A percentile compares a stretch with the other conserved stretches of the same genome.
These are phyloP conservation scores for Nymphalis io DNA, from an alignment of 1,140 invertebrate species.

Conservation along the genomic window DNA sequence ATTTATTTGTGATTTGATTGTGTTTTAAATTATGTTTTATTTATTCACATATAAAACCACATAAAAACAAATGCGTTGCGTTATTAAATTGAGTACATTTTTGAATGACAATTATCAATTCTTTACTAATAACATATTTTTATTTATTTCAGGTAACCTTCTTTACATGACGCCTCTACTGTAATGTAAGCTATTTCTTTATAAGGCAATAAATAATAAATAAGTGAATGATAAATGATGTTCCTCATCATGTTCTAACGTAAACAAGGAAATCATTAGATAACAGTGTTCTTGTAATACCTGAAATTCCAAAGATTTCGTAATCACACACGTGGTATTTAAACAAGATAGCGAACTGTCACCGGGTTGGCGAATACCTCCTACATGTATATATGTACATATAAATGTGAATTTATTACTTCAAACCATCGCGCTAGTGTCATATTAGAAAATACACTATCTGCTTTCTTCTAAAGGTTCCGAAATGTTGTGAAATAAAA, in stretches of 20 bases:
- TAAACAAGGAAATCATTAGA: background rate
- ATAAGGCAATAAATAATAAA: background rate
- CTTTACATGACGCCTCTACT: background rate
- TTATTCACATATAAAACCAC: too few relatives aligned
- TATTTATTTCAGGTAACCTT: background rate
- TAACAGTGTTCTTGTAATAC: background rate
- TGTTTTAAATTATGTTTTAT: background rate
- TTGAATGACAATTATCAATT: too few relatives aligned
- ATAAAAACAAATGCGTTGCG: too few relatives aligned
- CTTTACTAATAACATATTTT: background rate
- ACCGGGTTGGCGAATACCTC: background rate
- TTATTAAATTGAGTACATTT: too few relatives aligned
- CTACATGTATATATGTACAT: too few relatives aligned
- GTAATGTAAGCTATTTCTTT: background rate
- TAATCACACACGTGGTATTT: conserved; percentile 12
- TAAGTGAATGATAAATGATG: background rate
- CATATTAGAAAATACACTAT: too few relatives aligned
- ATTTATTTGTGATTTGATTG: background rate
- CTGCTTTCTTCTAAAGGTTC: too few relatives aligned
- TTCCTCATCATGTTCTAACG: background rate
- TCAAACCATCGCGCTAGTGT: too few relatives aligned
- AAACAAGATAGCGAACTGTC: background rate
- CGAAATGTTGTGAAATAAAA: too few relatives aligned
- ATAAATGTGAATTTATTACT: too few relatives aligned
- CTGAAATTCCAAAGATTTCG: background rate